These are phyloP conservation scores for Puntigrus tetrazona DNA, from an alignment of 2,113 vertebrate species.

Conservation along the genomic window DNA sequence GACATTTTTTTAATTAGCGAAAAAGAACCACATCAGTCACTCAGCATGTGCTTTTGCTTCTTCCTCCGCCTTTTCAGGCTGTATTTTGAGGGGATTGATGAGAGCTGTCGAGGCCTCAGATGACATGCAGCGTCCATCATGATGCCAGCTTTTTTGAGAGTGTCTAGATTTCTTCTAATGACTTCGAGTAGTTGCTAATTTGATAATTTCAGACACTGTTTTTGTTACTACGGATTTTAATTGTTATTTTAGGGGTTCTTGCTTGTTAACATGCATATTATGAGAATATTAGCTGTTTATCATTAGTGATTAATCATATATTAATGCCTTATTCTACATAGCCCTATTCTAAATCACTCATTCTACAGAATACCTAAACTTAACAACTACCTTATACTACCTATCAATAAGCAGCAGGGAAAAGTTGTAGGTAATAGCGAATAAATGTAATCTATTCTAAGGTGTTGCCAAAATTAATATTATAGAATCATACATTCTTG, in stretches of 20 bases:
- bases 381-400: too few species aligned
- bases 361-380: too few species aligned
- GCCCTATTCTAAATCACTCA: too few species aligned
- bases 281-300: too few species aligned
- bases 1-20: conserved; percentile 77
- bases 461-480: too few species aligned
- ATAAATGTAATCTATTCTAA: too few species aligned
- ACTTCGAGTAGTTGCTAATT: conserved; percentile 19
- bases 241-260: too few species aligned
- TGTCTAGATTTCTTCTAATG: conserved; percentile 38
- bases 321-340: too few species aligned
- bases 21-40: conserved; percentile 22
- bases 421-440: too few species aligned
- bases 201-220: not conserved
- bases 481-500: not conserved
- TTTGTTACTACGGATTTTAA: not conserved
- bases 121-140: conserved; percentile 65
- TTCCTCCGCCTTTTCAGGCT: conserved; percentile 62
- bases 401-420: too few species aligned
- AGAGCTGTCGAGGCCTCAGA: conserved; percentile 61
- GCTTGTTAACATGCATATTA: too few species aligned
- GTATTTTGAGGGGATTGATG: conserved; percentile 72
- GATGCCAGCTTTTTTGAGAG: conserved; percentile 49
- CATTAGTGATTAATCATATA: too few species aligned
- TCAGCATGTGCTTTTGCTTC: conserved; percentile 20